phyloP scores from a whole-genome alignment of 2,113 vertebrate species.

The Rynchops niger region DNA sequence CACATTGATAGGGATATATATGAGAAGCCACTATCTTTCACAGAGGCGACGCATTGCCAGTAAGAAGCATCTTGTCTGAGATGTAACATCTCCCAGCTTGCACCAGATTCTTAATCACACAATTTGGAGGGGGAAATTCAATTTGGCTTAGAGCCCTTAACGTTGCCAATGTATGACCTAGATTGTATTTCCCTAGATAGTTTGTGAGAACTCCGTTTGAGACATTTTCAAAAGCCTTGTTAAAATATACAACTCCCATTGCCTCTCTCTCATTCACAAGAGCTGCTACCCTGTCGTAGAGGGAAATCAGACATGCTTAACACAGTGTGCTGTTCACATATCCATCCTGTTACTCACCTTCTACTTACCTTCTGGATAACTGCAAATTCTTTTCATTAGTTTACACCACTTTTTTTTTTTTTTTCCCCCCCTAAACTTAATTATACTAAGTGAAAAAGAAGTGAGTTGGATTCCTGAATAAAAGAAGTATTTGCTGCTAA shows the following conservation, averaged over 20 bases:
- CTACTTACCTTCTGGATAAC: neutral
- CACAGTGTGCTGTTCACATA: neutral
- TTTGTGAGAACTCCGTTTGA: neutral
- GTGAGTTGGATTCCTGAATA: neutral
- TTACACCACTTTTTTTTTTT: neutral
- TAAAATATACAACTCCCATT: neutral
- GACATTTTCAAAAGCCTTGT: neutral
- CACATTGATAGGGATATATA: neutral
- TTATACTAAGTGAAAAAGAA: neutral
- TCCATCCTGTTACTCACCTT: neutral
- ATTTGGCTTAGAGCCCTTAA: neutral
- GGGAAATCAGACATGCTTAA: neutral
- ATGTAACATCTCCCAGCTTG: neutral
- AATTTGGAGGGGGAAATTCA: neutral
- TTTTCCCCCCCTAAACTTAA: neutral
- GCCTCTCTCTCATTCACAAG: neutral
- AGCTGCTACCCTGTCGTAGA: neutral
- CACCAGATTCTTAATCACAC: neutral
- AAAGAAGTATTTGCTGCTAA: neutral
- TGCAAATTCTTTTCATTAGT: neutral
- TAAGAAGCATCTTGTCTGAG: neutral
- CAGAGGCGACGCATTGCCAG: accelerated
- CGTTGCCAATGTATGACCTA: neutral
- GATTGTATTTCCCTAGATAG: neutral
- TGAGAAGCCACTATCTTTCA: neutral